A percentile compares a stretch with the other conserved stretches of the same genome.
Conservation (phyloP, 2,797 vertebrate genomes). For the Apogon talboti region DNA sequence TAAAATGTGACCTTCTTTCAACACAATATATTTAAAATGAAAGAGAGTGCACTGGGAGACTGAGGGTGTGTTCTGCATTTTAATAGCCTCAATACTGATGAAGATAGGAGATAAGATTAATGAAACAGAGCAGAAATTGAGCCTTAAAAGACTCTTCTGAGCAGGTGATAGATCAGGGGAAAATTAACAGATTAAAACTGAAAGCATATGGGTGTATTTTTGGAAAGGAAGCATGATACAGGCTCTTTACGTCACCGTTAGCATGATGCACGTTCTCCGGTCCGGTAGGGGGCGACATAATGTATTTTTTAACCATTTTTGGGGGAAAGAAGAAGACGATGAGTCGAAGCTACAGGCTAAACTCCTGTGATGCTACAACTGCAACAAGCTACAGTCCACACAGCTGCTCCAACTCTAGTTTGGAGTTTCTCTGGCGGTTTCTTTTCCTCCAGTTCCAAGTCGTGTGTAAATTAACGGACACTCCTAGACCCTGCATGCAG, state of each 20-base stretch:
- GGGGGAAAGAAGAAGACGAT: not conserved
- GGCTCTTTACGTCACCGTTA: no score
- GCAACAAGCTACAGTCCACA: not conserved
- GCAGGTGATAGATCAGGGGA: slow-evolving; percentile 1
- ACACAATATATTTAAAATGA: not conserved
- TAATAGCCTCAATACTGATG: slow-evolving; percentile 9
- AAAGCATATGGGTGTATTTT: not conserved
- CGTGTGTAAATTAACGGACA: not conserved
- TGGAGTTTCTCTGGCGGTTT: not conserved
- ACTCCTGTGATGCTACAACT: not conserved
- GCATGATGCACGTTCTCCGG: not conserved
- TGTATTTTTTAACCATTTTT: no score
- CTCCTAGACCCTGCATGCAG: not conserved
- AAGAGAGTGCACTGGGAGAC: not conserved
- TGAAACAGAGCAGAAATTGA: not conserved
- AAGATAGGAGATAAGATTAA: slow-evolving; percentile 19
- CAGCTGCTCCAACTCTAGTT: not conserved
- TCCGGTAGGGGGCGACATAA: slow-evolving; percentile 28
- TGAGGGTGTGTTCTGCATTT: slow-evolving; percentile 14
- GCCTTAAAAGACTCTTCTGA: slow-evolving; percentile 2
- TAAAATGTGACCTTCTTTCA: not conserved
- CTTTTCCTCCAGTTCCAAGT: not conserved
- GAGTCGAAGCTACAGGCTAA: not conserved
- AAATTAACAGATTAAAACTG: slow-evolving; percentile 2
- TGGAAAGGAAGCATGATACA: not conserved